Base-by-base conservation (phyloP, 2,113 vertebrate genomes). In the Aptenodytes patagonicus region DNA sequence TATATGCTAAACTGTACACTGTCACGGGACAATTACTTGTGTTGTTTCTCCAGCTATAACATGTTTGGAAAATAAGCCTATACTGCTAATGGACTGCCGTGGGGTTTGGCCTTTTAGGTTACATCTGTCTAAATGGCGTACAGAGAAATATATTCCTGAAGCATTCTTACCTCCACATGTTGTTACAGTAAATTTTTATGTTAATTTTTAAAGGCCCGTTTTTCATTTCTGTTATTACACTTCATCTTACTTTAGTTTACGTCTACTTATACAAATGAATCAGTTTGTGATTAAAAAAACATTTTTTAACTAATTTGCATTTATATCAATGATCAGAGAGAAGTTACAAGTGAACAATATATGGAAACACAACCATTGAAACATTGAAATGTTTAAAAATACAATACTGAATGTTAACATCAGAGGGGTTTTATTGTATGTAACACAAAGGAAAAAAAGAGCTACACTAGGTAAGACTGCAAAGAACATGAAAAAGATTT, bases 211-310 rank as follows among this genome's bases (percentile, higher is more conserved):
- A 81, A 86, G 38, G 22, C 5, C 5, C 5, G 4, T 13, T 71
- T 89, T 86, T 68, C 5, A 58, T 89, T 86, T 66, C 38, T 88
- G 44, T 52, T 21, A 1, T 87, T 87, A 77, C 7, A 38, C 31
- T 85, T 93, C 42, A 40, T 2, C 2, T 83, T 87, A 66, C 52
- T 86, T 83, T 21, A 28, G 13, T 60, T 93, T 61, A 80, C 1
- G 1, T 46, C 62, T 85, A 32, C 36, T 52, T 87, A 49, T 7
- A 72, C 13, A 72, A 91, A 76, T 36, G 0, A 84, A 84, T 57
- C 10, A 0, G 2, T 65, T 36, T 70, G 25, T 0, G 0, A 61
- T 52, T 54, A 19, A 85, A n/a, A 75, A 32, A 10, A 5, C 1
- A 4, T 28, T 42, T 68, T 76, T 7, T 2, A 46, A 83, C 44